phyloP scores from a whole-genome alignment of 2,888 invertebrate species.

The Oligia strigilis region DNA sequence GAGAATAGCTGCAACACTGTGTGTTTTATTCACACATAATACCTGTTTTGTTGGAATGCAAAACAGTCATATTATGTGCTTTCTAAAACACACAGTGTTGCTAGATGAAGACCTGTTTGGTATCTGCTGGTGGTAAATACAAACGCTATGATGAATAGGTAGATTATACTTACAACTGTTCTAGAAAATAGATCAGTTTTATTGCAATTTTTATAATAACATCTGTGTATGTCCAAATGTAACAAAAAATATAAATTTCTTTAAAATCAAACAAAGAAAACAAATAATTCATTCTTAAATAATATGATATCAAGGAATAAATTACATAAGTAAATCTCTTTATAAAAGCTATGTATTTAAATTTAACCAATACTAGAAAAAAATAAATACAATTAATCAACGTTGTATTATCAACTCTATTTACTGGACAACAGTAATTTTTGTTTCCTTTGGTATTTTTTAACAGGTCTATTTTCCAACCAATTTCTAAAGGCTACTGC shows the following conservation, averaged over 20 bases:
- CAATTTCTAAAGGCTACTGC: no score
- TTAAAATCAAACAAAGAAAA: not conserved
- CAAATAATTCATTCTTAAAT: not conserved
- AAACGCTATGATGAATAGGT: not conserved
- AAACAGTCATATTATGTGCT: no score
- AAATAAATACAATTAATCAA: no score
- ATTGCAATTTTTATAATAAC: not conserved
- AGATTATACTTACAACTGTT: not conserved
- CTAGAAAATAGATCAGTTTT: not conserved
- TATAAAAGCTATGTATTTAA: no score
- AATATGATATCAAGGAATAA: not conserved
- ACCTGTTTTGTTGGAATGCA: no score
- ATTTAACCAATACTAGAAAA: no score
- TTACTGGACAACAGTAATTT: not conserved
- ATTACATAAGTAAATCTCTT: no score
- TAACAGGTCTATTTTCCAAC: constrained; percentile 1
- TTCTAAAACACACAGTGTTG: no score
- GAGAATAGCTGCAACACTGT: no score
- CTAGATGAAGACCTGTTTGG: no score
- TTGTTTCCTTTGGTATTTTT: not conserved
- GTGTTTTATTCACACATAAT: no score
- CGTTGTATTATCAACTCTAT: no score
- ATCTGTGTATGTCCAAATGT: not conserved
- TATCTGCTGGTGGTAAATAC: constrained; percentile 9
- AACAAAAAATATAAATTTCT: not conserved